These are phyloP conservation scores for Anastrepha obliqua DNA, from an alignment of 1,140 invertebrate genomes.

Conservation along the genomic window DNA sequence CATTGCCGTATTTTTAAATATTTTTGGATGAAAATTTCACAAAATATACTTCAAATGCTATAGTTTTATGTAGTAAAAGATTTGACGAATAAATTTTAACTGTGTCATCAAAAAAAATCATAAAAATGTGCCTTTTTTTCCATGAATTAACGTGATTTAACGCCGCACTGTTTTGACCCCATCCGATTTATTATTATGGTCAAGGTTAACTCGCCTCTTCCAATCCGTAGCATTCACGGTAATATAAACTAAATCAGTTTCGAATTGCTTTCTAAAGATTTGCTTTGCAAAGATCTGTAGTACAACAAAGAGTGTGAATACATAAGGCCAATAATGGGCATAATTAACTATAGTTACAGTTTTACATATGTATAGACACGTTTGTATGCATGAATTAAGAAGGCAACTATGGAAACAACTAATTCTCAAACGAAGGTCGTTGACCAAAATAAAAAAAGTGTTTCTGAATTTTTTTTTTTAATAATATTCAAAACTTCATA, in stretches of 20 bases:
- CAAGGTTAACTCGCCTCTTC: background rate
- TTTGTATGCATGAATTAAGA: background rate
- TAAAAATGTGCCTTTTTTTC: too few relatives aligned
- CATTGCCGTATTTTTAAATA: too few relatives aligned
- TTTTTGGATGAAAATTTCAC: too few relatives aligned
- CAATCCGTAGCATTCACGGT: background rate
- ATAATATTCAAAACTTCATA: background rate
- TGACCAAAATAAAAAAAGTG: background rate
- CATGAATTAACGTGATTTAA: too few relatives aligned
- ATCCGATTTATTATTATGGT: background rate
- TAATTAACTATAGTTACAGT: background rate
- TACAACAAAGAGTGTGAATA: background rate
- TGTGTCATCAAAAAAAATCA: too few relatives aligned
- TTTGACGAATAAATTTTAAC: too few relatives aligned
- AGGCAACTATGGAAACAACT: background rate
- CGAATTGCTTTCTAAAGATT: background rate
- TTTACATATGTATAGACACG: conserved; percentile 4
- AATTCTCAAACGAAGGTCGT: conserved; percentile 12
- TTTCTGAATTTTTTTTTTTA: background rate
- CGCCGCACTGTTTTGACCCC: too few relatives aligned
- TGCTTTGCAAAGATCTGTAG: background rate
- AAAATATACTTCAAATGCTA: too few relatives aligned
- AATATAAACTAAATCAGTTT: background rate
- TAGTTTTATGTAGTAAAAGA: too few relatives aligned
- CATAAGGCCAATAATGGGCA: background rate